Evolutionary conservation across 2,113 vertebrate species (phyloP), one percentile per base, ranked within the genome.

Genomic region (Columba livia): DNA sequence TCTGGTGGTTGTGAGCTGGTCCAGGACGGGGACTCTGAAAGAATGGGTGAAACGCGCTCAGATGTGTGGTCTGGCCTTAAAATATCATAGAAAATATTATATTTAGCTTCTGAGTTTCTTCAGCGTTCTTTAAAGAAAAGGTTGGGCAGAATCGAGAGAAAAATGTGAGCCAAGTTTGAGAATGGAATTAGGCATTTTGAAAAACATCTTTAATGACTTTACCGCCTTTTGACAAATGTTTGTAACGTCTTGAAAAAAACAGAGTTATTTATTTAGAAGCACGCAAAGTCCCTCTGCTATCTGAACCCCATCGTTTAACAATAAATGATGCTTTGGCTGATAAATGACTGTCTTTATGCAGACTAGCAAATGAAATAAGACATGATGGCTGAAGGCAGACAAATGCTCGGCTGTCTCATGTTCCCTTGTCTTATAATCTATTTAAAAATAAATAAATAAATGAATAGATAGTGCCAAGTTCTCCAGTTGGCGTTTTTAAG

Each of bases 321-420:
- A 98, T 98, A 98, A 98, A 97, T 98, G 97, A 97, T 98, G 97
- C 96, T 97, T 97, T 97, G 94, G 96, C 97, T 98, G 97, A 98
- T 98, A 97, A 98, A 98, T 98, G 91, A 94, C 94, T 97, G 93
- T 97, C 96, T 97, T 97, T 97, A 97, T 98, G 95, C 91, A 96
- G 94, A 84, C 92, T 96, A 97, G 97, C 96, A 98, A 98, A 97
- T 97, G 97, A 97, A 98, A 97, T 91, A 96, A 96, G 88, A 97
- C 95, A 74, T 89, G 96, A 96, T 97, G 95, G 97, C 96, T 97
- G 96, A 97, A 97, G 94, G 95, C 97, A 97, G 94, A 96, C 96
- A 94, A 97, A 97, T 87, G 91, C 80, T 97, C 90, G 64, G 91
- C 94, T 96, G 95, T 95, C 94, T 97, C 88, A 95, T 95, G 94